Percentiles rank a stretch among this genome's conserved stretches.
Conservation (phyloP, 2,797 vertebrate species). For the Molothrus aeneus region DNA sequence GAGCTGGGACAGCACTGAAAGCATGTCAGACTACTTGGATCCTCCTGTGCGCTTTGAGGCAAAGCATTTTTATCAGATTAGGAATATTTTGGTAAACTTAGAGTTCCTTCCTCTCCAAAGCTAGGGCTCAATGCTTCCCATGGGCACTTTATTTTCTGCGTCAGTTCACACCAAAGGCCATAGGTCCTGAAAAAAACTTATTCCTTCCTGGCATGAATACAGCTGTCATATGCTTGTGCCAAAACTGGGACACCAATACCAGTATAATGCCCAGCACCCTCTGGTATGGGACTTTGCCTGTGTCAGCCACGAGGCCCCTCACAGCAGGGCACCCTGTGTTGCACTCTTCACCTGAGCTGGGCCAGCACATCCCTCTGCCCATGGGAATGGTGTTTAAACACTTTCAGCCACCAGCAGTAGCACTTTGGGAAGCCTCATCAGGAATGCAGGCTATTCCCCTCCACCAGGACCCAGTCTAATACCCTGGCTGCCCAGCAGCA, state of each 20-base stretch:
- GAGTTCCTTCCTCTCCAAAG: not conserved
- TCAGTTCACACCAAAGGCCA: not conserved
- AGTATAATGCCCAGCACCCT: not conserved
- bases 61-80: slow-evolving; percentile 9
- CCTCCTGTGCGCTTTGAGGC: not conserved
- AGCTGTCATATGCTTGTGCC: not conserved
- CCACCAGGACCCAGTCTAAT: fast-evolving
- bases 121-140: not conserved
- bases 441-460: not conserved
- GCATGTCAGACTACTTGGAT: not conserved
- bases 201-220: not conserved
- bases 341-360: not conserved
- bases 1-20: not conserved
- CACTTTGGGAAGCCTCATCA: not conserved
- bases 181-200: not conserved
- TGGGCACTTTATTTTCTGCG: fast-evolving
- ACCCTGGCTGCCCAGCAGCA: not conserved
- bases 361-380: not conserved
- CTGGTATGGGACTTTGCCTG: not conserved
- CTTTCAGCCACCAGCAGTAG: not conserved
- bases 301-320: not conserved
- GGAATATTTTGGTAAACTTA: slow-evolving; percentile 39
- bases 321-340: not conserved
- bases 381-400: fast-evolving
- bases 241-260: not conserved